Evolutionary conservation across 2,797 vertebrate genomes (phyloP).

Genomic region (Oreonectes daqikongensis): DNA sequence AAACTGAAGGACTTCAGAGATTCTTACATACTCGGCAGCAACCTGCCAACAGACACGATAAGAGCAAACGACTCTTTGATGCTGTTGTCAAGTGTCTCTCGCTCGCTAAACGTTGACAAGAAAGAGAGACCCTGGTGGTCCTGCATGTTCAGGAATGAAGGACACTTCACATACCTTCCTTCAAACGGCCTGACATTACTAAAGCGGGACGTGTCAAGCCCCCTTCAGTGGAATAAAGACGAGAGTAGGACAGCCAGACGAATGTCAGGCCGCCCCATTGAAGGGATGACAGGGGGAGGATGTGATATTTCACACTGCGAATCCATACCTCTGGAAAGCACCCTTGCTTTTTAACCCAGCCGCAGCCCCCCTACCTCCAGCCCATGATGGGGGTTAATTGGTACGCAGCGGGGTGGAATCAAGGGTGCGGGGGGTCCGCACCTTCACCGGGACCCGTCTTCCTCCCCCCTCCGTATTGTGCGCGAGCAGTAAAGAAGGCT

Average conservation of each 20-base stretch:
- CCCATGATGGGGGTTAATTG: slow-evolving; percentile 77
- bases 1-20: no score
- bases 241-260: slow-evolving; percentile 38
- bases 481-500: slow-evolving; percentile 61
- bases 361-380: slow-evolving; percentile 66
- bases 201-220: slow-evolving; percentile 51
- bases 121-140: slow-evolving; percentile 52
- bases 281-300: slow-evolving; percentile 59
- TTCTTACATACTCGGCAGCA: no score
- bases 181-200: slow-evolving; percentile 49
- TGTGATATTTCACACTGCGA: slow-evolving; percentile 69
- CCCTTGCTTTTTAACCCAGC: slow-evolving; percentile 59
- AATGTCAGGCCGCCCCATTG: slow-evolving; percentile 66
- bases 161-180: slow-evolving; percentile 42
- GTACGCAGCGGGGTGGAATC: slow-evolving; percentile 73
- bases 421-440: slow-evolving; percentile 74
- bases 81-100: slow-evolving; percentile 62
- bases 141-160: slow-evolving; percentile 32
- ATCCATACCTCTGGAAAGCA: slow-evolving; percentile 67
- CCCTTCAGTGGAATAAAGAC: slow-evolving; percentile 32
- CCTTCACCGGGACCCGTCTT: slow-evolving; percentile 69
- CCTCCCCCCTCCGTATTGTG: slow-evolving; percentile 72
- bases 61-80: slow-evolving; percentile 60
- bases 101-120: slow-evolving; percentile 68
- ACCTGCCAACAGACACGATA: no score